Evolutionary conservation across 2,797 vertebrate species (phyloP), one percentile per base, ranked within the genome.

Genomic region (Simalia tracyae): DNA sequence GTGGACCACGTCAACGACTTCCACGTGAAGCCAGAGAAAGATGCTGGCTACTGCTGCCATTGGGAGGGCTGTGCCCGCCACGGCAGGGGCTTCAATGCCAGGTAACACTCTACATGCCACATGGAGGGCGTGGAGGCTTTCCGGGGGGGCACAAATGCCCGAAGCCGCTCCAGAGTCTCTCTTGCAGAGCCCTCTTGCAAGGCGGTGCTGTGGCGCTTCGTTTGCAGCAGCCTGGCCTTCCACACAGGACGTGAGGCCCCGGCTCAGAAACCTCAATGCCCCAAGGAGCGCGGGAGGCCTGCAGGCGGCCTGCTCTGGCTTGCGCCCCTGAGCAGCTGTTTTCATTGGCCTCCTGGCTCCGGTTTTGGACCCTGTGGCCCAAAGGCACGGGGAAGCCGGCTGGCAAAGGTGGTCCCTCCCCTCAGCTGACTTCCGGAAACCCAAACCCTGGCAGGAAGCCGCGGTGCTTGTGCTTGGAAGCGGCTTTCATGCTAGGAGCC

Each of bases 11-110:
- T 99, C 95, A 99, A 99, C 0, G 99, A 99, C 97, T 99, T 98
- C 94, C 99, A 99, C 0, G 99, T 99, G 88, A 99, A 99, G 95
- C 99, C 99, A 0, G 99, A 99, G 97, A 99, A 99, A 97, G 98
- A 99, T 3, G 98, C 98, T 0, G 99, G 99, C 92, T 99, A 99
- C 97, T 99, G 99, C 97, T 99, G 99, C 96, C 99, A 99, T 96
- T 99, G 99, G 99, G 99, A 99, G 95, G 99, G 99, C 95, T 99
- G 99, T 0, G 98, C 99, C 57, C 99, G 99, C 94, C 99, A 98
- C 0, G 99, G 99, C 92, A 97, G 99, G 61, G 99, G 99, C 88
- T 99, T 99, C 97, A 99, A 99, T 0, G 99, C 99, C 94, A 98
- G 99, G 99, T 99, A 94, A 86, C 5, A 6, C 2, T 6, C 97